Percentiles rank a stretch among this genome's conserved stretches.
These are phyloP conservation scores for Trachelus iudaicus DNA, from an alignment of 2,888 invertebrate genomes.

Conservation along the genomic window DNA sequence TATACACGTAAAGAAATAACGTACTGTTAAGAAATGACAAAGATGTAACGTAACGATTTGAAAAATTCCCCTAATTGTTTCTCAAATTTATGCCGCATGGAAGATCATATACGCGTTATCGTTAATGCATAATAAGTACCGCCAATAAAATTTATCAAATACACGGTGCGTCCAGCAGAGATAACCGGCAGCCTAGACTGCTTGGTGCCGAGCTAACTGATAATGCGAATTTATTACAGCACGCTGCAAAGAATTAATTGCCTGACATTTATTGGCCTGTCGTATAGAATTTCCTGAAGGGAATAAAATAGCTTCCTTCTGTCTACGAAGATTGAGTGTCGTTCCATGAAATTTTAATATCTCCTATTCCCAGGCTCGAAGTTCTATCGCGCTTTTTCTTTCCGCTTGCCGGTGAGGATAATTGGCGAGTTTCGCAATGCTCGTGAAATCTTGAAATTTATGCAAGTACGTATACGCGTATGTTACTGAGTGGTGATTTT, in stretches of 20 bases:
- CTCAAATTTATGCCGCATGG: background rate
- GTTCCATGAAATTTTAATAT: background rate
- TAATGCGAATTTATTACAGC: constrained; percentile 4
- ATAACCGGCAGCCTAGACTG: constrained; percentile 13
- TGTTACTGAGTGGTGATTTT: background rate
- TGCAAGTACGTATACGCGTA: no score
- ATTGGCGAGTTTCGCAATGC: background rate
- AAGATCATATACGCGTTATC: background rate
- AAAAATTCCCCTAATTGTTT: background rate
- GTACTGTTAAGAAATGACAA: background rate
- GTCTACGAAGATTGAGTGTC: background rate
- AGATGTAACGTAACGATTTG: background rate
- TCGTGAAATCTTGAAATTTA: background rate
- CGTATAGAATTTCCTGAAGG: background rate
- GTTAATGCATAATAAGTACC: background rate
- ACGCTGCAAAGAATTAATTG: background rate
- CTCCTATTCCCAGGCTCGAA: background rate
- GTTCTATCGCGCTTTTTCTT: background rate
- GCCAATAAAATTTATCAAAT: constrained; percentile 5
- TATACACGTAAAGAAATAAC: no score
- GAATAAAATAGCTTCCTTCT: background rate
- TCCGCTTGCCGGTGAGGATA: background rate
- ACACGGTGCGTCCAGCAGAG: background rate
- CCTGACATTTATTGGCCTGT: background rate
- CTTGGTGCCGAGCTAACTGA: constrained; percentile 18